These are phyloP conservation scores for Archocentrus centrarchus DNA, from an alignment of 2,113 vertebrate genomes.

Conservation along the genomic window DNA sequence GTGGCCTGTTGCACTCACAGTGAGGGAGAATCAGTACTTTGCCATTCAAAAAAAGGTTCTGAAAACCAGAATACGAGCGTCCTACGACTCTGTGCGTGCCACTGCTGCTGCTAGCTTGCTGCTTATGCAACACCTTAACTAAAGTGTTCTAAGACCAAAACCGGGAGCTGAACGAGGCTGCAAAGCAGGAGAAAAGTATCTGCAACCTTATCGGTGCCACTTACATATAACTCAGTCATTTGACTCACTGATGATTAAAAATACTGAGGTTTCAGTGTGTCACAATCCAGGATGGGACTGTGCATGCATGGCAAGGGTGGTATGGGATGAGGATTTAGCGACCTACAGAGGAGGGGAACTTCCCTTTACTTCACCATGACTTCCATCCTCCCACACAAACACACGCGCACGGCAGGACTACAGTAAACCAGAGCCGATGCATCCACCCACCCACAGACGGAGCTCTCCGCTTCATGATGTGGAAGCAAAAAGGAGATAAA, in stretches of 20 bases:
- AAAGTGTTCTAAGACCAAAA: neutral
- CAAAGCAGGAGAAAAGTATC: neutral
- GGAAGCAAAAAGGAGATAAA: slow-evolving; percentile 45
- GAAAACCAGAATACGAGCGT: neutral
- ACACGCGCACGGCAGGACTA: neutral
- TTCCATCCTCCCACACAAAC: neutral
- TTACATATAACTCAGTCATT: no score
- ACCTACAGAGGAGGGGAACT: slow-evolving; percentile 33
- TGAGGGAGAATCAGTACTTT: neutral
- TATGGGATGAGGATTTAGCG: neutral
- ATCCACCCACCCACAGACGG: neutral
- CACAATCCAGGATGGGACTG: neutral
- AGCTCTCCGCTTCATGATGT: neutral
- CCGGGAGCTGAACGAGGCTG: neutral
- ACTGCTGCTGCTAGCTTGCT: neutral
- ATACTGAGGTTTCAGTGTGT: neutral
- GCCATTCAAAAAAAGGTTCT: neutral
- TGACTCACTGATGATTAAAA: neutral
- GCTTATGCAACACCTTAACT: neutral
- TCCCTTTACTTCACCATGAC: neutral
- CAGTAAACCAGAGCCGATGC: slow-evolving; percentile 15
- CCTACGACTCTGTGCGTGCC: neutral
- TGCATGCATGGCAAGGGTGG: neutral
- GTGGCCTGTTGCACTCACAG: neutral
- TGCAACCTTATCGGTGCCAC: neutral